These are phyloP conservation scores for Aviceda subcristata DNA, from an alignment of 2,113 vertebrate genomes.

Conservation along the genomic window DNA sequence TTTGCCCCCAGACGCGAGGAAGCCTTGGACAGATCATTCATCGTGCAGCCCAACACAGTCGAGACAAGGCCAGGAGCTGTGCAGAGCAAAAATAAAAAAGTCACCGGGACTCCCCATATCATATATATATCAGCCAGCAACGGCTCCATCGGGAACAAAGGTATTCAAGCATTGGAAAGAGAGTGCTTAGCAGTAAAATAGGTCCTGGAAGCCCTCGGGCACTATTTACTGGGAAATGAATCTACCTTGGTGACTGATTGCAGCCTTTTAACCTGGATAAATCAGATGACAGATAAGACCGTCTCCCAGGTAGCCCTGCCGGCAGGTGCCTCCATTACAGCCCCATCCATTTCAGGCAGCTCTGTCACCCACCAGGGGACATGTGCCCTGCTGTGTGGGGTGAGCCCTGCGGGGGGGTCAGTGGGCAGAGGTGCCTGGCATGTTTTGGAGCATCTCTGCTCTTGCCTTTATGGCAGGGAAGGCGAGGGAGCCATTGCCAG, in stretches of 20 bases:
- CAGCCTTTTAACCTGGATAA: conserved; percentile 71
- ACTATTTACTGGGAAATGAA: conserved; percentile 65
- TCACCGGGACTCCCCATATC: conserved; percentile 52
- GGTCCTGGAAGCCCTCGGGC: conserved; percentile 64
- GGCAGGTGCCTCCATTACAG: conserved; percentile 29
- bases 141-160: conserved; percentile 57
- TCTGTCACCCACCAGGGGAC: not conserved
- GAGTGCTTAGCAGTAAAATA: conserved; percentile 72
- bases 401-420: not conserved
- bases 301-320: conserved; percentile 50
- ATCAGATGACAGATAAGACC: conserved; percentile 66
- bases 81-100: conserved; percentile 60
- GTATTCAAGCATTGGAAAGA: conserved; percentile 70
- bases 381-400: not conserved
- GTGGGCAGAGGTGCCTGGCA: not conserved
- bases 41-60: not conserved
- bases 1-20: not conserved
- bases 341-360: conserved; percentile 33
- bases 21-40: conserved; percentile 19
- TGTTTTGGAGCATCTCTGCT: not conserved
- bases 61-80: conserved; percentile 45
- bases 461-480: not conserved
- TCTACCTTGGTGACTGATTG: conserved; percentile 67
- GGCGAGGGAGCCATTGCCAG: not conserved
- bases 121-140: conserved; percentile 68